Evolutionary conservation across 2,113 vertebrate genomes (phyloP), one percentile per base, ranked within the genome.

Genomic region (Ciconia maguari): DNA sequence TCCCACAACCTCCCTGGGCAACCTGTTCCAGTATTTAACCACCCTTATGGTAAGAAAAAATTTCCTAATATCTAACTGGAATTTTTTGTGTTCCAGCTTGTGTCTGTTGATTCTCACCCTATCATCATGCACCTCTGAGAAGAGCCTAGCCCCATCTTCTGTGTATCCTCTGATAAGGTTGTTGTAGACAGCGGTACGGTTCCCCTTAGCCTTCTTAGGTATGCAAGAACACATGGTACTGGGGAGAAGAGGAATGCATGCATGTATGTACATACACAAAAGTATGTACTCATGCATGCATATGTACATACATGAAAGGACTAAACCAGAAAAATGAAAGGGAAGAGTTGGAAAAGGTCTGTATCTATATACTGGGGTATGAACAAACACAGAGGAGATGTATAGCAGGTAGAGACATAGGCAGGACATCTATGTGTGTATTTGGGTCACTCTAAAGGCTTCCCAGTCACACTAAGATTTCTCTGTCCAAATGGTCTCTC

Each of bases 181-280:
- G 52, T 5, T 75, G 25, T 30, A 79, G 51, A 66, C 24, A 75
- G 65, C 0, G 0, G 27, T 19, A 78, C 5, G 4, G 7, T 64
- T 60, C 17, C 19, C 66, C 46, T 88, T 46, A 58, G 32, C 49
- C 13, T 14, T 32, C 71, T 49, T 60, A 49, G 34, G 34, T 52
- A 29, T 18, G 30, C 20, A 79, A 57, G 48, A 75, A 64, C n/a
- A 68, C 0, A 1, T 1, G 3, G 7, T 11, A 71, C 44, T 32
- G 26, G 42, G 17, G 22, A 77, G 65, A 92, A 68, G 46, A 68
- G 27, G 58, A 74, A 79, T 20, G 44, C 14, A 26, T 22, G 24
- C 17, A 11, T 20, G 7, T 26, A 51, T n/a, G 19, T 41, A 48
- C 11, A 14, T 6, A 41, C 8, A 55, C 36, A 76, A 22, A 69